Evolutionary conservation across 1,140 invertebrate genomes (phyloP), one percentile per base, ranked within the genome.

Genomic region (Drosophila baimaii): DNA sequence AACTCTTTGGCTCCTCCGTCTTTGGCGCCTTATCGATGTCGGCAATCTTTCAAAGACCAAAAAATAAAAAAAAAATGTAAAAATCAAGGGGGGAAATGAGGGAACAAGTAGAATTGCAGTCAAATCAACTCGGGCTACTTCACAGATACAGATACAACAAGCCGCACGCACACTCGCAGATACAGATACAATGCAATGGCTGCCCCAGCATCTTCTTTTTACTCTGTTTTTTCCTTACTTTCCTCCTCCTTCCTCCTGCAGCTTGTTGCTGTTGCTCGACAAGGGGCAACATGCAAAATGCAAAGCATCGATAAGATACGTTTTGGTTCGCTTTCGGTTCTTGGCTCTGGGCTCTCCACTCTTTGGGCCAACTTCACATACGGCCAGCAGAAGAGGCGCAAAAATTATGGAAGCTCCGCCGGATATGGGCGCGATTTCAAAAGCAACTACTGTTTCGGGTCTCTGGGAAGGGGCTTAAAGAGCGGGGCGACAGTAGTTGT

Each of bases 391-490:
- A 44, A 54, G 69, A 54, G 52, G 63, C 62, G 41, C 56, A 86
- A 90, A 88, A 90, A 90, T 90, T 88, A 90, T 90, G 88, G 88
- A 90, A 90, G 88, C 88, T 88, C 79, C 82, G 79, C 41, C 82
- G 88, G 81, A 86, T 86, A 90, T 88, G 88, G 80, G 80, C 83
- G 76, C 77, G 83, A 86, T 88, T 81, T 88, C 80, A 81, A 80
- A 84, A 90, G 80, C 88, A 88, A 90, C 88, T 90, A 90, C 88
- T 90, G 88, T 90, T 85, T 86, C 8, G 75, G 51, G 56, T 52
- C 75, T 25, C 29, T 41, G 47, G 21, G 23, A 31, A 43, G 31
- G 31, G 52, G 5, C 5, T 17, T 13, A 7, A 46, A 37, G 31
- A 1, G 31, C 12, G 9, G 23, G 27, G 37, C 10, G 6, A 33